A percentile compares a stretch with the other conserved stretches of the same genome.
These are phyloP conservation scores for Calameuta pallipes DNA, from an alignment of 2,888 invertebrate genomes.

Conservation along the genomic window DNA sequence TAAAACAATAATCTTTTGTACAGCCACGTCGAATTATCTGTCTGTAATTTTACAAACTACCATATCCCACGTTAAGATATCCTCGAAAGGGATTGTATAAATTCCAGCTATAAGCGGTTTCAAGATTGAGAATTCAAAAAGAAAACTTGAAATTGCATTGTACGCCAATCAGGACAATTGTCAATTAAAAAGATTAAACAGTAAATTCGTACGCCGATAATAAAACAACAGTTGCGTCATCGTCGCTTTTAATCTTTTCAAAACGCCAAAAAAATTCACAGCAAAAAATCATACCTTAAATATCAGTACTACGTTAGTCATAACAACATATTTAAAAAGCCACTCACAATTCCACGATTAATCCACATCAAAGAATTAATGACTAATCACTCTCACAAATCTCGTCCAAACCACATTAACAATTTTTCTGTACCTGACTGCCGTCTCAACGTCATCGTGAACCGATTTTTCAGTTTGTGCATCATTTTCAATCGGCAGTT, in stretches of 20 bases:
- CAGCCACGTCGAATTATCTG: too few relatives aligned
- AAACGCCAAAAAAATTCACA: background rate
- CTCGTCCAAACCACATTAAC: background rate
- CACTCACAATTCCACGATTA: background rate
- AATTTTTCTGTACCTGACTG: slow-evolving; percentile 27
- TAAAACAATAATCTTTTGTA: too few relatives aligned
- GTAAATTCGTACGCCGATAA: too few relatives aligned
- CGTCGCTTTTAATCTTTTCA: background rate
- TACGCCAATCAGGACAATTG: background rate
- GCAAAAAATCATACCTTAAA: background rate
- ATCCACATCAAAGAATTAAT: background rate
- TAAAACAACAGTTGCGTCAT: too few relatives aligned
- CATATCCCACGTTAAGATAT: too few relatives aligned
- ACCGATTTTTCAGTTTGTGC: slow-evolving; percentile 14
- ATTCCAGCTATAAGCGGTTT: background rate
- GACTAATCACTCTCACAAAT: background rate
- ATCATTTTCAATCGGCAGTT: slow-evolving; percentile 28
- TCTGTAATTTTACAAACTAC: too few relatives aligned
- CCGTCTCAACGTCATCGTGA: slow-evolving; percentile 22
- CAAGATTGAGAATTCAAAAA: background rate
- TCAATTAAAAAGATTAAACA: too few relatives aligned
- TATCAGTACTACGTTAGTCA: background rate
- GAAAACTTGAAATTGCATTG: background rate
- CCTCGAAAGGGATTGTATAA: background rate
- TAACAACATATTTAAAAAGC: too few relatives aligned